These are phyloP conservation scores for Panulirus ornatus DNA, from an alignment of 1,140 invertebrate genomes.

Conservation along the genomic window DNA sequence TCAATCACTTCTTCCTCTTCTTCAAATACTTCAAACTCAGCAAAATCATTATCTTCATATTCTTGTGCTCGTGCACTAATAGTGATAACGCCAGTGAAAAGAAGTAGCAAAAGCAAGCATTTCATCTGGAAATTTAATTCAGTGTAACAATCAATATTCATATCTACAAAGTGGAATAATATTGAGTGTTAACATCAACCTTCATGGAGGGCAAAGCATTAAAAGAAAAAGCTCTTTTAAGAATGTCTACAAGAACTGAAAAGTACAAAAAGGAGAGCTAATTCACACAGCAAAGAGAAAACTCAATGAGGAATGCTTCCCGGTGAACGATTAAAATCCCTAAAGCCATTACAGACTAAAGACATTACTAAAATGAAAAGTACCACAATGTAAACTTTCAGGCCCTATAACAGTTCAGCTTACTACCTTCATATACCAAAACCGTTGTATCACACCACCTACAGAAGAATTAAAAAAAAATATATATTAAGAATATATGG, in stretches of 20 bases:
- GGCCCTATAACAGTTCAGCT: too few species aligned
- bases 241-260: not conserved
- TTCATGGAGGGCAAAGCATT: not conserved
- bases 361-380: too few species aligned
- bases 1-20: slow-evolving; percentile 40
- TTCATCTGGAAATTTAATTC: slow-evolving; percentile 45
- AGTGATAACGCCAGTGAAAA: slow-evolving; percentile 13
- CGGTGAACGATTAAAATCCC: not conserved
- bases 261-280: not conserved
- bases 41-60: slow-evolving; percentile 94
- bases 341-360: too few species aligned
- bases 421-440: too few species aligned
- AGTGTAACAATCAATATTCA: not conserved
- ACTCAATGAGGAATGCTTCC: not conserved
- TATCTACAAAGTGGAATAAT: not conserved
- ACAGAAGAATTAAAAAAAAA: too few species aligned
- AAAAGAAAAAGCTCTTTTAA: not conserved
- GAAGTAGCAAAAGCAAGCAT: slow-evolving; percentile 16
- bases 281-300: not conserved
- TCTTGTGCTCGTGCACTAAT: slow-evolving; percentile 40
- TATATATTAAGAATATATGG: too few species aligned
- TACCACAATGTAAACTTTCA: too few species aligned
- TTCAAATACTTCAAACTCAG: slow-evolving; percentile 88
- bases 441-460: too few species aligned
- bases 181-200: not conserved